phyloP scores from a whole-genome alignment of 2,113 vertebrate genomes.

The Microcebus jonahi region DNA sequence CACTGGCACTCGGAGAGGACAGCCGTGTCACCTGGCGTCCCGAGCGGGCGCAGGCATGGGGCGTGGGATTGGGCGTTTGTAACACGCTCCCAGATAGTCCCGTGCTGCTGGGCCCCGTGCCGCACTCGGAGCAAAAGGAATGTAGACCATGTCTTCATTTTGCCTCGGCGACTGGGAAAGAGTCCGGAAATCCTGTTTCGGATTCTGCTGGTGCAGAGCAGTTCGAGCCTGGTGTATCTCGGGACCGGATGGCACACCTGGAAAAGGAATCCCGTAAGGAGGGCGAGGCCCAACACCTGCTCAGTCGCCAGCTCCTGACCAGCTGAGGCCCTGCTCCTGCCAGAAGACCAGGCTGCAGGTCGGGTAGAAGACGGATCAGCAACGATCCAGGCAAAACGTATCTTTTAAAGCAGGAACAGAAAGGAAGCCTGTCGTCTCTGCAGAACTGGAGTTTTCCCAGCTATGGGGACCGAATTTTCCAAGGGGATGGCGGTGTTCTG shows the following conservation, averaged over 20 bases:
- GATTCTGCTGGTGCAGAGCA: neutral
- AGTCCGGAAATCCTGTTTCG: neutral
- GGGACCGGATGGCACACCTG: neutral
- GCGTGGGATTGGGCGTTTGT: neutral
- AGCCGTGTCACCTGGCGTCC: fast-evolving
- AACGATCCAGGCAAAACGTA: neutral
- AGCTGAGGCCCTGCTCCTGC: neutral
- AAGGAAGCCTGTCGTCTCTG: constrained; percentile 5
- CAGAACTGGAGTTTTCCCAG: constrained; percentile 24
- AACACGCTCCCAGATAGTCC: neutral
- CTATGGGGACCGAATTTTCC: constrained; percentile 28
- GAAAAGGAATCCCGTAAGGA: neutral
- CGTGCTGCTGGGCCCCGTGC: neutral
- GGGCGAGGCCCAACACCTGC: neutral
- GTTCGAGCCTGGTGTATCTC: neutral
- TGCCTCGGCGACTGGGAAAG: fast-evolving
- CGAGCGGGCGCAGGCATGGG: fast-evolving
- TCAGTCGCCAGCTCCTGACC: neutral
- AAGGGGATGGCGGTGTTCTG: neutral
- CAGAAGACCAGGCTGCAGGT: neutral
- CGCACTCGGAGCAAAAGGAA: neutral
- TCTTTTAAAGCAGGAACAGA: neutral
- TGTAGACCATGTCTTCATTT: fast-evolving
- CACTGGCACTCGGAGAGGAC: fast-evolving
- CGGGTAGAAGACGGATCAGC: too few relatives aligned